A percentile compares a stretch with the other conserved stretches of the same genome.
phyloP scores from a whole-genome alignment of 2,797 vertebrate genomes.

The Allobates femoralis region DNA sequence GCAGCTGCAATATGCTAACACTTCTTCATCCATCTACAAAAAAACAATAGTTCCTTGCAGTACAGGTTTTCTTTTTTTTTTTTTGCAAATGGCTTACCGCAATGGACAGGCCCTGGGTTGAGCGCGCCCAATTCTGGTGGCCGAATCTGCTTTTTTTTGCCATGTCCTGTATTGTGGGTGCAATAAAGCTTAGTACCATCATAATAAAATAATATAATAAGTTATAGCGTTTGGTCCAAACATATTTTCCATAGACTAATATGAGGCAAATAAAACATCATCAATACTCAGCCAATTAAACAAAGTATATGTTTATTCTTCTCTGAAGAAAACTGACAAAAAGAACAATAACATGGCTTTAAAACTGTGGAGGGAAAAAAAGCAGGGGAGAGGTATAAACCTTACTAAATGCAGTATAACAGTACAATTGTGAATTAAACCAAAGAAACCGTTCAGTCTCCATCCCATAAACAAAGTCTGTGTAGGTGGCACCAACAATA shows the following conservation, averaged over 20 bases:
- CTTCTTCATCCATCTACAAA: too few species aligned
- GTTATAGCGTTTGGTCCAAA: too few species aligned
- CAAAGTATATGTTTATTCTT: conserved; percentile 55
- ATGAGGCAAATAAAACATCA: background rate
- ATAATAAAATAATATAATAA: too few species aligned
- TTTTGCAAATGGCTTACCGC: too few species aligned
- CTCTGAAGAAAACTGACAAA: conserved; percentile 55
- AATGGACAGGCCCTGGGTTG: too few species aligned
- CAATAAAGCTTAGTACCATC: background rate
- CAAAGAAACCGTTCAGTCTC: too few species aligned
- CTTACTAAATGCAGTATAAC: conserved; percentile 18
- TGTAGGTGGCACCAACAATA: background rate
- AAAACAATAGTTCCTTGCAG: too few species aligned
- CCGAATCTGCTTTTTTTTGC: too few species aligned
- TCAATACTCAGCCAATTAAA: conserved; percentile 2
- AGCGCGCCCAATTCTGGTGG: too few species aligned
- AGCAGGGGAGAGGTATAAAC: background rate
- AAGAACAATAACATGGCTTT: conserved; percentile 52
- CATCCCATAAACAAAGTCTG: background rate
- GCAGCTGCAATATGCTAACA: too few species aligned
- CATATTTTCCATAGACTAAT: background rate
- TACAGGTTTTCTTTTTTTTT: too few species aligned
- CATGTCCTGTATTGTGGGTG: background rate
- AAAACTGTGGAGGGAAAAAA: conserved; percentile 12
- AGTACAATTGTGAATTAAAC: background rate